These are phyloP conservation scores for Papilio protenor DNA, from an alignment of 2,888 invertebrate species.

Conservation along the genomic window DNA sequence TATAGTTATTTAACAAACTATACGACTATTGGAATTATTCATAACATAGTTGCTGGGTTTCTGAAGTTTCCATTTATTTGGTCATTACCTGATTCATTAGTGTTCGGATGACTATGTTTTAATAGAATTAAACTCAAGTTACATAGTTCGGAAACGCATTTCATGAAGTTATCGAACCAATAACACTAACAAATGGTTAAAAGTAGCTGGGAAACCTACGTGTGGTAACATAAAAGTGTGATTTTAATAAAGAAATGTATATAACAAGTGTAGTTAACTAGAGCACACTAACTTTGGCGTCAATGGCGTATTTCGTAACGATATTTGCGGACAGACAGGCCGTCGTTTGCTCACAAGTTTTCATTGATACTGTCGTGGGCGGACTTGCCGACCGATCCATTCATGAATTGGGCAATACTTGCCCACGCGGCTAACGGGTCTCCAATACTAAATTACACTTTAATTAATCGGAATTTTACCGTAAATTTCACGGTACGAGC, in stretches of 20 bases:
- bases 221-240: neutral
- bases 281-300: conserved; percentile 59
- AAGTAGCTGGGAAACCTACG: too few species aligned
- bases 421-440: conserved; percentile 76
- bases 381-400: conserved; percentile 74
- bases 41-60: neutral
- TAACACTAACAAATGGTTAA: too few species aligned
- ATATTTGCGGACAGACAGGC: conserved; percentile 71
- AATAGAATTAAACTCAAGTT: too few species aligned
- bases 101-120: too few species aligned
- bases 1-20: neutral
- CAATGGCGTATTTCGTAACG: conserved; percentile 71
- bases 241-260: neutral
- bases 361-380: conserved; percentile 77
- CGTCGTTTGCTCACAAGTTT: conserved; percentile 72
- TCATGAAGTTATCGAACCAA: too few species aligned
- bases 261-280: conserved; percentile 48
- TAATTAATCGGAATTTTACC: conserved; percentile 76
- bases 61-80: too few species aligned
- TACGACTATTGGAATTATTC: neutral
- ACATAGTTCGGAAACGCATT: too few species aligned
- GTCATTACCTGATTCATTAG: too few species aligned
- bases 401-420: conserved; percentile 78
- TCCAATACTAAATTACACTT: conserved; percentile 70
- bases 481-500: conserved; percentile 64